These are phyloP conservation scores for Xenus cinereus DNA, from an alignment of 2,113 vertebrate genomes.

Conservation along the genomic window DNA sequence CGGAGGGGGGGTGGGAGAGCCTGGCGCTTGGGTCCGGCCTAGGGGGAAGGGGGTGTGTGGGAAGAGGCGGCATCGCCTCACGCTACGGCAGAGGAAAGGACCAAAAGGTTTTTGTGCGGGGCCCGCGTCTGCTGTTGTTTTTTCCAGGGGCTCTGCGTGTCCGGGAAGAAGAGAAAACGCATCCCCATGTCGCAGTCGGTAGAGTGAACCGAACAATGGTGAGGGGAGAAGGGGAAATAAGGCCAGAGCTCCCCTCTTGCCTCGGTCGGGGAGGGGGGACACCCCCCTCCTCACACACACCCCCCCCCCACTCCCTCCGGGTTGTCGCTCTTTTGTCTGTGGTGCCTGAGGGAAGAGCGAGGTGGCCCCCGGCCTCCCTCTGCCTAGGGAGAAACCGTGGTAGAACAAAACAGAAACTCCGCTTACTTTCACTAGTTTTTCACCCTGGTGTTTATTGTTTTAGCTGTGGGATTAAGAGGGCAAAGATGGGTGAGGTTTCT, in stretches of 20 bases:
- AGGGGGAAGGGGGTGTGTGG: neutral
- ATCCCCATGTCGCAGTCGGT: neutral
- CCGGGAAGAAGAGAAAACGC: neutral
- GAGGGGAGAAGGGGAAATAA: too few species aligned
- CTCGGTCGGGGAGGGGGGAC: neutral
- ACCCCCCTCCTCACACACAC: too few species aligned
- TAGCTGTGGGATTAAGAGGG: neutral
- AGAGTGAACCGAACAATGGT: neutral
- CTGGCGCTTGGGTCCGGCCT: too few species aligned
- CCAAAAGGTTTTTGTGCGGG: conserved; percentile 1
- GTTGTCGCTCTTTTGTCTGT: conserved; percentile 29
- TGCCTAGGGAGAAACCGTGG: neutral
- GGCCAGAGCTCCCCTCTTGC: neutral
- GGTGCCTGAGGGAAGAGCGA: neutral
- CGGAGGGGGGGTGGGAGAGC: neutral
- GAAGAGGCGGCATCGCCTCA: neutral
- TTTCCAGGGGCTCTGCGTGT: neutral
- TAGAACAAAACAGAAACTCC: neutral
- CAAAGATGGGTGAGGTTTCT: neutral
- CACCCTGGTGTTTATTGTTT: neutral
- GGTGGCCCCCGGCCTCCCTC: neutral
- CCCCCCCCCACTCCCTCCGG: too few species aligned
- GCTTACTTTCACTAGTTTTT: neutral
- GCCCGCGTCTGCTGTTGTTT: neutral
- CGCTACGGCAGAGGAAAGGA: neutral